These are phyloP conservation scores for Sinohyriopsis cumingii DNA, from an alignment of 2,888 invertebrate genomes.

Conservation along the genomic window DNA sequence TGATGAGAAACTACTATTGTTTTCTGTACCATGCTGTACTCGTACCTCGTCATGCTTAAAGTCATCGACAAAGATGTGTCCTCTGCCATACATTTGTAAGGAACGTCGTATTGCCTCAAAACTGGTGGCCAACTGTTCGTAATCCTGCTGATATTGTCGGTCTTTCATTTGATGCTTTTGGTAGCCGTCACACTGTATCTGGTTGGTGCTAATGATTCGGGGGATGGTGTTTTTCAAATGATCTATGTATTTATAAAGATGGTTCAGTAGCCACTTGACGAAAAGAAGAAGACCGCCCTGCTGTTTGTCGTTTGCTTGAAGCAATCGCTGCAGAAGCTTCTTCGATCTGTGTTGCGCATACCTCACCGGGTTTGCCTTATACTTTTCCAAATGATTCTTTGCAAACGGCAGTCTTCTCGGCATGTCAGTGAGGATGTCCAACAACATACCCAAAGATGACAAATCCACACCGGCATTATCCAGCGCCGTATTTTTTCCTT, in stretches of 20 bases:
- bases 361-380: constrained; percentile 25
- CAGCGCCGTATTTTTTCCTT: no score
- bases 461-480: not conserved
- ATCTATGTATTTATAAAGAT: constrained; percentile 30
- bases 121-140: constrained; percentile 40
- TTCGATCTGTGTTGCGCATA: constrained; percentile 31
- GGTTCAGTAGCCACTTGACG: constrained; percentile 30
- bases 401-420: constrained; percentile 9
- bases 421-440: constrained; percentile 9
- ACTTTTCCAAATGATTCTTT: constrained; percentile 1
- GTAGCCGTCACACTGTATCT: constrained; percentile 44
- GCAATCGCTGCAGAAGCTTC: constrained; percentile 26
- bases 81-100: constrained; percentile 43
- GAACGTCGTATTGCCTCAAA: constrained; percentile 43
- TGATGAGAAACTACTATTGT: constrained; percentile 15
- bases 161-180: constrained; percentile 29
- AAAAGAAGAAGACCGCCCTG: constrained; percentile 20
- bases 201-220: constrained; percentile 47
- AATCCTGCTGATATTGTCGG: constrained; percentile 24
- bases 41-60: constrained; percentile 39
- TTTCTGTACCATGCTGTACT: constrained; percentile 17
- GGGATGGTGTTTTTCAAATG: constrained; percentile 35
- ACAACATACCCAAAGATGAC: not conserved
- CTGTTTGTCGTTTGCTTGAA: constrained; percentile 9
- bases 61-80: constrained; percentile 45